Evolutionary conservation across 2,888 invertebrate species (phyloP), one percentile per base, ranked within the genome.

Genomic region (Pterostichus madidus): DNA sequence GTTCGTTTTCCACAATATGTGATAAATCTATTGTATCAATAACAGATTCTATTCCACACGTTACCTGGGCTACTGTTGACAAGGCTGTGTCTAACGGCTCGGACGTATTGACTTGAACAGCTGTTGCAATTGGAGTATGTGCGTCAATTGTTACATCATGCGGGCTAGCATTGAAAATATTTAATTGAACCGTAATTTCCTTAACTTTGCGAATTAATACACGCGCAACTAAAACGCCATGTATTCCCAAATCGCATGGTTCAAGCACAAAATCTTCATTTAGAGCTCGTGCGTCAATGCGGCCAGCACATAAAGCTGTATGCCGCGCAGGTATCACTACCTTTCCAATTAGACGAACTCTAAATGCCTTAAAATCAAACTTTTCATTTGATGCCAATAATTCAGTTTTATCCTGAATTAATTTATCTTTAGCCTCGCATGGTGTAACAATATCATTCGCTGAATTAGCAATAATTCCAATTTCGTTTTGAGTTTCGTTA

Each of bases 1-100:
- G 7, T 49, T 82, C 82, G n/a, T 56, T 56, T 13, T 32, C 31
- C 10, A n/a, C 7, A 0, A 82, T 11, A 46, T 82, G 46, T 49
- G 13, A n/a, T 17, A 59, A 7, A 17, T 59, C 32, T 2, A 82
- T 76, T 10, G 13, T 0, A 11, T 44, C 49, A 11, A 49, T 39
- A n/a, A 32, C 5, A 7, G 35, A 35, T 11, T 52, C 13, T 13
- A 11, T n/a, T 6, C 32, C 35, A 13, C 15, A 32, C 5, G 5
- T 32, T n/a, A 17, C 31, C 35, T 32, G n/a, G 5, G 53, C 59
- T 35, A 31, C 13, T 5, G n/a, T 32, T 13, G 31, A 31, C 10
- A 13, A 10, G n/a, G 13, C 53, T n/a, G 31, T 35, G 13, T 11
- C 53, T 15, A 5, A 10, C 24, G 17, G 13, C 8, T 56, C 17